Evolutionary conservation across 1,140 invertebrate species (phyloP).

Genomic region (Drosophila ficusphila): DNA sequence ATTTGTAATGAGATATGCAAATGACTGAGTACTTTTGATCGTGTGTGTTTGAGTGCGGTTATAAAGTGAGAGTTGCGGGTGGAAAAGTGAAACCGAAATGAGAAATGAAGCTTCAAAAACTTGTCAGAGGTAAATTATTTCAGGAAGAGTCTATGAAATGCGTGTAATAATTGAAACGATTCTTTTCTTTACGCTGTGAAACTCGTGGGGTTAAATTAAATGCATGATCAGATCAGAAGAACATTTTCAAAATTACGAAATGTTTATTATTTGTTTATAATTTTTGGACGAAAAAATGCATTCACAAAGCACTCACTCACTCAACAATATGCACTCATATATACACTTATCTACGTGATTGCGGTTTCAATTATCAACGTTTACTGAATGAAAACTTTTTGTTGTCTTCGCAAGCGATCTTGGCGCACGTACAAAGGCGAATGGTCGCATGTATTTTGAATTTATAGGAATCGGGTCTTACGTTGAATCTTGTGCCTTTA

Average conservation of each 20-base stretch:
- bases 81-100: constrained; percentile 71
- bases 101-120: constrained; percentile 37
- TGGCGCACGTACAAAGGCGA: constrained; percentile 56
- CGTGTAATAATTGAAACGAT: not conserved
- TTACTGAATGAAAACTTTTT: constrained; percentile 61
- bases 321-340: constrained; percentile 18
- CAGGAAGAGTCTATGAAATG: not conserved
- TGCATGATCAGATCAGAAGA: not conserved
- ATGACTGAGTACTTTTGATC: constrained; percentile 21
- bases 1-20: constrained; percentile 46
- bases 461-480: constrained; percentile 45
- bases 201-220: no score
- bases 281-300: constrained; percentile 25
- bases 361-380: constrained; percentile 47
- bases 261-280: constrained; percentile 40
- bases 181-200: no score
- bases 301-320: constrained; percentile 33
- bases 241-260: not conserved
- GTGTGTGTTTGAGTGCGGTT: constrained; percentile 17
- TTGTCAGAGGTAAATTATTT: constrained; percentile 14
- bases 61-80: constrained; percentile 72
- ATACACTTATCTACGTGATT: constrained; percentile 52
- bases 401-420: constrained; percentile 20
- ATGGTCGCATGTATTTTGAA: constrained; percentile 29
- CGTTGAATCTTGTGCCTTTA: constrained; percentile 18